Evolutionary conservation across 1,140 invertebrate species (phyloP).

Genomic region (Spodoptera frugiperda): DNA sequence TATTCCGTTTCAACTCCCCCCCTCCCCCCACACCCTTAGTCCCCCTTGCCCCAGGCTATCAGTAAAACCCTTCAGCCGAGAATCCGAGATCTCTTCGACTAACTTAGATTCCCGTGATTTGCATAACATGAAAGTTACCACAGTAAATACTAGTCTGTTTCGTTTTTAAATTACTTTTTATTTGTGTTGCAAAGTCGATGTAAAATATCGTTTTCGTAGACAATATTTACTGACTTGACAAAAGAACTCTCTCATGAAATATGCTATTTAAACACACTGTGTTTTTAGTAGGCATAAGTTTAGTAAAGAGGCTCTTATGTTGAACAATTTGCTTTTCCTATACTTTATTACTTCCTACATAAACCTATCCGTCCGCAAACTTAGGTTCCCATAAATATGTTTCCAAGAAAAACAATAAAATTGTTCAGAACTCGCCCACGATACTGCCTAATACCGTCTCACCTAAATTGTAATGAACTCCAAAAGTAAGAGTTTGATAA

Average conservation of each 20-base stretch:
- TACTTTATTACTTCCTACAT: too few relatives aligned
- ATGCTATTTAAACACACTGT: too few relatives aligned
- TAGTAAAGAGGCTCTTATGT: too few relatives aligned
- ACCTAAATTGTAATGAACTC: constrained; percentile 57
- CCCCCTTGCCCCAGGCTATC: constrained; percentile 17
- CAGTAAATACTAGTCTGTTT: constrained; percentile 8
- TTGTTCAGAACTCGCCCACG: constrained; percentile 2
- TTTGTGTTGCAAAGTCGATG: constrained; percentile 10
- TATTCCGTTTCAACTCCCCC: constrained; percentile 34
- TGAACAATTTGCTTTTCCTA: too few relatives aligned
- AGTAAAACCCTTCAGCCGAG: constrained; percentile 41
- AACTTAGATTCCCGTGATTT: constrained; percentile 52
- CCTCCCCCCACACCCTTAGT: background rate
- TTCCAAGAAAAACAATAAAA: constrained; percentile 3
- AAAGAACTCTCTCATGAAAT: background rate
- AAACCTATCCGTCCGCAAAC: background rate
- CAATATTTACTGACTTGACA: background rate
- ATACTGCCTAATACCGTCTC: constrained; percentile 13
- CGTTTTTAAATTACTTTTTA: constrained; percentile 30
- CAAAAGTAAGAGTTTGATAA: constrained; percentile 55
- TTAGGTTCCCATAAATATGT: background rate
- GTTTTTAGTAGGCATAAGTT: too few relatives aligned
- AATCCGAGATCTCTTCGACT: constrained; percentile 24
- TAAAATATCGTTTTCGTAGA: background rate
- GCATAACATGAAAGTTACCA: constrained; percentile 44